Base-by-base conservation (phyloP, 1,140 invertebrate genomes). In the Procambarus clarkii region DNA sequence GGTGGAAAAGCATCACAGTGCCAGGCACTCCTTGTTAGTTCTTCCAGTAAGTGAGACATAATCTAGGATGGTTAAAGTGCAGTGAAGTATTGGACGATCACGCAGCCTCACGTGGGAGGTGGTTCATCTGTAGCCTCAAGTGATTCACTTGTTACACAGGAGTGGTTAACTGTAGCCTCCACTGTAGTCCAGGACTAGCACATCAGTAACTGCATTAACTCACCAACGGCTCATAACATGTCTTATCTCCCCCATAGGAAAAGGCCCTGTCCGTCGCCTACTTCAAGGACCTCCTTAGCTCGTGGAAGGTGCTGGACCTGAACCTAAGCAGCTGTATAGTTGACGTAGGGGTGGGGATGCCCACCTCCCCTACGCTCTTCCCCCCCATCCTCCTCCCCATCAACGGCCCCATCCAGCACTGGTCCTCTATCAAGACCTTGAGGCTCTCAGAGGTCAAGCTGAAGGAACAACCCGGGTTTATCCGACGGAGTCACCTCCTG, bases 371-470 rank as follows among this genome's bases (percentile, higher is more conserved):
- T 0, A 78, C 88, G 24, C 80, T 91, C 58, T 24, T 92, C 18
- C 78, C 92, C 7, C 88, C 88, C 48, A 88, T 86, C 83, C 80
- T 92, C 9, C 71, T 83, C 15, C 92, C 92, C 69, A 82, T 88
- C 78, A 80, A 76, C n/a, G 64, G 24, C 18, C 86, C 91, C 3
- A 21, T 46, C 7, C 86, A 87, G 4, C 79, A 82, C 46, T 92
- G 91, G 91, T 82, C 85, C 0, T 84, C 50, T 34, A 71, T 88
- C 44, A 92, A 88, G 50, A 84, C 45, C 2, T 58, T 92, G 4
- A 74, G 85, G 45, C 24, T 92, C 9, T 69, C 85, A 45, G 80
- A 88, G 24, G 91, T 92, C 45, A 88, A 92, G 58, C 45, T 92
- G 4, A 92, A 84, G 80, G 91, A 92, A 13, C 64, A 48, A 0